These are phyloP conservation scores for Eudyptes chrysolophus DNA, from an alignment of 2,113 vertebrate species.

Conservation along the genomic window DNA sequence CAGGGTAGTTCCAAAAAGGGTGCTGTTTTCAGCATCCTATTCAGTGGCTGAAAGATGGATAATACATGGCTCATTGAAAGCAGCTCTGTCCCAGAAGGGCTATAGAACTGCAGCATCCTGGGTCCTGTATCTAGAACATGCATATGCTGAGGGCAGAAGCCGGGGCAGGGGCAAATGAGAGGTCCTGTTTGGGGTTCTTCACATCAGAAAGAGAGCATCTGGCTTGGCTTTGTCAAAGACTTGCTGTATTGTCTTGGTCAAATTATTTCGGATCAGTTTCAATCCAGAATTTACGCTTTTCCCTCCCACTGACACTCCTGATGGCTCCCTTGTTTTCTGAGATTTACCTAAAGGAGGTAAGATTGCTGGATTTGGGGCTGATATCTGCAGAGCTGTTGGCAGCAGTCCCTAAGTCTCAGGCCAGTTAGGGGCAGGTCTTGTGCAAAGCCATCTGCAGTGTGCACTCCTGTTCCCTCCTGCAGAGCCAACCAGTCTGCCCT, in stretches of 20 bases:
- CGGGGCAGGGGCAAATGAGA: neutral
- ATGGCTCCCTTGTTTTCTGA: neutral
- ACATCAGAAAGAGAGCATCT: neutral
- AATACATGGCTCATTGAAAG: neutral
- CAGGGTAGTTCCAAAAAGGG: neutral
- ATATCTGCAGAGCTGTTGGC: neutral
- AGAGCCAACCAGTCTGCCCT: neutral
- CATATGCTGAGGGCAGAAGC: neutral
- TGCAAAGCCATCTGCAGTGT: neutral
- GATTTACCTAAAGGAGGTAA: neutral
- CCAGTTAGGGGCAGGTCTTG: neutral
- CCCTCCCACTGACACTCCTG: neutral
- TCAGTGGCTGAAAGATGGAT: neutral
- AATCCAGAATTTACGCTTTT: neutral
- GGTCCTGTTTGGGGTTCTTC: neutral
- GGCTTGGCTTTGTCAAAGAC: neutral
- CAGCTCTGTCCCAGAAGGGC: neutral
- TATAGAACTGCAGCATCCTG: neutral
- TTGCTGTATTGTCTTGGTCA: neutral
- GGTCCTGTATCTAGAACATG: neutral
- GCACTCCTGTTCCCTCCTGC: neutral
- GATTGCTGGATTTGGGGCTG: neutral
- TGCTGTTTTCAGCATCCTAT: neutral
- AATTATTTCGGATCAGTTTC: neutral
- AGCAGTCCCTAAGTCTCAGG: neutral